Conservation (phyloP, 2,888 invertebrate genomes). For the Limulus polyphemus region DNA sequence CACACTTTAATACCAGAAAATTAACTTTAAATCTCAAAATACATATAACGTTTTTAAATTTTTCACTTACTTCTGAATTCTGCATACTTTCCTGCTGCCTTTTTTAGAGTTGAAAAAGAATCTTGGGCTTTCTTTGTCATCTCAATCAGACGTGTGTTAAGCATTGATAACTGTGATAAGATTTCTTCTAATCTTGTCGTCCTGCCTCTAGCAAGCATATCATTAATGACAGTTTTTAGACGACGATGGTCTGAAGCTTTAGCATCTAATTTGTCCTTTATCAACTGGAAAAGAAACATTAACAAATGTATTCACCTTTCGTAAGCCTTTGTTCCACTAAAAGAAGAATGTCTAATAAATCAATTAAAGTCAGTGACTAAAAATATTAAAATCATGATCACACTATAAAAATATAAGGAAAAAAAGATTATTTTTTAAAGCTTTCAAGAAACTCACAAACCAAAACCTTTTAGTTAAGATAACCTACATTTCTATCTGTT, state of each 20-base stretch:
- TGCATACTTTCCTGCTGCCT: slow-evolving; percentile 62
- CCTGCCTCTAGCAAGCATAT: slow-evolving; percentile 39
- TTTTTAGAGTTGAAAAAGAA: slow-evolving; percentile 46
- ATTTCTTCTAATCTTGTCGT: slow-evolving; percentile 48
- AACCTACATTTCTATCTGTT: no score
- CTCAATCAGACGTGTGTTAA: slow-evolving; percentile 58
- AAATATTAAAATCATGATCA: no score
- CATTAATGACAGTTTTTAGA: slow-evolving; percentile 51
- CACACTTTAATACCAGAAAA: no score
- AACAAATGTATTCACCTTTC: no score
- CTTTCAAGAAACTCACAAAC: no score
- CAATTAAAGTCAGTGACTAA: no score
- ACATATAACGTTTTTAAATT: slow-evolving; percentile 4
- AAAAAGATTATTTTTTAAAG: no score
- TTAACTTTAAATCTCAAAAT: not conserved
- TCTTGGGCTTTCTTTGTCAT: slow-evolving; percentile 56
- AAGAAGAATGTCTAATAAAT: no score
- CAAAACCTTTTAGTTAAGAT: no score
- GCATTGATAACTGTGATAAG: slow-evolving; percentile 51
- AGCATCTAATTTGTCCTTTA: slow-evolving; percentile 6
- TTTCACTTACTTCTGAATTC: slow-evolving; percentile 46
- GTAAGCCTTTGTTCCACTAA: no score
- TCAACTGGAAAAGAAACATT: no score
- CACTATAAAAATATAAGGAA: no score
- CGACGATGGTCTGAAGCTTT: slow-evolving; percentile 46